A percentile compares a stretch with the other conserved stretches of the same genome.
phyloP scores from a whole-genome alignment of 2,888 invertebrate species.

The Trachelus tabidus region DNA sequence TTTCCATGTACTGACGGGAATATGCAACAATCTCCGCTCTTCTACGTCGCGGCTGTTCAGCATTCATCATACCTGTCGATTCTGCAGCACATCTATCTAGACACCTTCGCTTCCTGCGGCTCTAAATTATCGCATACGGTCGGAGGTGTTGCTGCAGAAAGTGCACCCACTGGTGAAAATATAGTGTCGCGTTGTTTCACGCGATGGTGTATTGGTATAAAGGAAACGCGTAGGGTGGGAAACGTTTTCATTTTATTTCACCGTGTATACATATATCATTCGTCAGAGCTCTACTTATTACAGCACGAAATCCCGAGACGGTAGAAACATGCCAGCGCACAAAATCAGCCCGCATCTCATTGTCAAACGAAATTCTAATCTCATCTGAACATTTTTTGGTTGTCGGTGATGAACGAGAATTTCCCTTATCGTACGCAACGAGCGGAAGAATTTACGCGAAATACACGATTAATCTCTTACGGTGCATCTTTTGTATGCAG shows the following conservation, averaged over 20 bases:
- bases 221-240: constrained; percentile 6
- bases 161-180: constrained; percentile 41
- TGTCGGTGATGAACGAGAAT: neutral
- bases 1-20: constrained; percentile 42
- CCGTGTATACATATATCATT: neutral
- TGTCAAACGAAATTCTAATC: neutral
- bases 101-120: constrained; percentile 49
- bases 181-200: constrained; percentile 37
- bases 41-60: constrained; percentile 45
- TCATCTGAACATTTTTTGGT: neutral
- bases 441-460: neutral
- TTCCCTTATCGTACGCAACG: neutral
- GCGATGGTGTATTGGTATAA: constrained; percentile 23
- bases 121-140: constrained; percentile 54
- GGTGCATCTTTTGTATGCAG: neutral
- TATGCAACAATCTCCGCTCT: constrained; percentile 52
- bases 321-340: neutral
- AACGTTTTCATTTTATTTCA: neutral
- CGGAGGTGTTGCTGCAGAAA: constrained; percentile 26
- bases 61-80: constrained; percentile 59
- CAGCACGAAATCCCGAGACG: neutral
- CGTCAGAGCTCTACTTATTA: neutral
- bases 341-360: neutral
- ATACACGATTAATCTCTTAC: neutral
- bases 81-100: constrained; percentile 54